A percentile compares a stretch with the other conserved stretches of the same genome.
Evolutionary conservation across 2,113 vertebrate species (phyloP).

Genomic region (Mus spicilegus): DNA sequence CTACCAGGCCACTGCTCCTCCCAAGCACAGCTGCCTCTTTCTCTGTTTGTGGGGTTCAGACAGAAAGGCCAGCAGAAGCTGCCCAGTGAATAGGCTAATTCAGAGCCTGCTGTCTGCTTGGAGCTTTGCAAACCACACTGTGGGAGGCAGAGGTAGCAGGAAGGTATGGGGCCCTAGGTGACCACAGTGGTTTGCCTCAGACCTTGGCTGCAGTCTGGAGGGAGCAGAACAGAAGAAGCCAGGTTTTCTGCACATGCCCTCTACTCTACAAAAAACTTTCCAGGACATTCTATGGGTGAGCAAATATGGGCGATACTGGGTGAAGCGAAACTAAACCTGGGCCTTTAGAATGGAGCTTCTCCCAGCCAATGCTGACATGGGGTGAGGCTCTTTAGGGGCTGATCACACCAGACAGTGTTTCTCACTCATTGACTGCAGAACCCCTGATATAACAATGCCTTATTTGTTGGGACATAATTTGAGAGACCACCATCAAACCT

Average conservation of each 20-base stretch:
- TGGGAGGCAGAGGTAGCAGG: background rate
- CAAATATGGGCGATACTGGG: background rate
- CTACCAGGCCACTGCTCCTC: background rate
- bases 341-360: background rate
- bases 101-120: background rate
- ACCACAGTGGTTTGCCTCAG: background rate
- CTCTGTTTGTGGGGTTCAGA: background rate
- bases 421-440: background rate
- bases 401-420: background rate
- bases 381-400: background rate
- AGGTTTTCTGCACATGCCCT: background rate
- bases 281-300: background rate
- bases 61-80: background rate
- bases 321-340: background rate
- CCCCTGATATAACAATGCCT: too few species aligned
- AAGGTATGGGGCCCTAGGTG: background rate
- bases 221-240: background rate
- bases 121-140: background rate
- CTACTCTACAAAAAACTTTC: background rate
- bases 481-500: background rate
- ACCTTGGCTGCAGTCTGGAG: background rate
- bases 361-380: rapidly evolving
- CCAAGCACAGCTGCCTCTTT: background rate
- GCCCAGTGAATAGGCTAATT: background rate
- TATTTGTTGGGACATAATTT: background rate